These are phyloP conservation scores for Raja brachyura DNA, from an alignment of 2,113 vertebrate genomes.

Conservation along the genomic window DNA sequence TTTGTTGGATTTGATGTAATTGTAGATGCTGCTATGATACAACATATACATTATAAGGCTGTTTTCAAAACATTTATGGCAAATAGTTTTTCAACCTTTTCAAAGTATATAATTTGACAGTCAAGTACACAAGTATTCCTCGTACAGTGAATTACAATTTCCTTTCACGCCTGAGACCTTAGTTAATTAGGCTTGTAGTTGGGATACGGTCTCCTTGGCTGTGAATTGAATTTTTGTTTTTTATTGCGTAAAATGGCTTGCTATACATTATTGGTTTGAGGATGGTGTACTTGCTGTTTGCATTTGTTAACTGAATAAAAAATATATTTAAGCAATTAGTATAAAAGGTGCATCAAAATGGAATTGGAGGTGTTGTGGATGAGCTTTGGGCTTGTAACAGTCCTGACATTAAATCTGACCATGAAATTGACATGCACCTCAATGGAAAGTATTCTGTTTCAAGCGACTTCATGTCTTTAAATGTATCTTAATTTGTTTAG, in stretches of 20 bases:
- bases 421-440: neutral
- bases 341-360: neutral
- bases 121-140: constrained; percentile 2
- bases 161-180: constrained; percentile 11
- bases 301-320: neutral
- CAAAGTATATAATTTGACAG: neutral
- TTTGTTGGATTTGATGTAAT: neutral
- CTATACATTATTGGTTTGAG: neutral
- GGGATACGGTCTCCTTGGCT: neutral
- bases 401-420: neutral
- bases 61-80: neutral
- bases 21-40: too few relatives aligned
- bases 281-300: neutral
- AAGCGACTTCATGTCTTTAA: neutral
- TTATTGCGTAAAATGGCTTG: neutral
- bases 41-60: neutral
- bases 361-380: neutral
- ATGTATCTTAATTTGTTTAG: constrained; percentile 8
- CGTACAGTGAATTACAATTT: neutral
- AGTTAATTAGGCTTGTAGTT: neutral
- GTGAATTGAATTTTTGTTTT: neutral
- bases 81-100: constrained; percentile 32
- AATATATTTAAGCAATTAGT: too few relatives aligned
- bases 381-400: constrained; percentile 13
- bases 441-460: neutral